Evolutionary conservation across 2,797 vertebrate genomes (phyloP).

Genomic region (Arnoldichthys spilopterus): DNA sequence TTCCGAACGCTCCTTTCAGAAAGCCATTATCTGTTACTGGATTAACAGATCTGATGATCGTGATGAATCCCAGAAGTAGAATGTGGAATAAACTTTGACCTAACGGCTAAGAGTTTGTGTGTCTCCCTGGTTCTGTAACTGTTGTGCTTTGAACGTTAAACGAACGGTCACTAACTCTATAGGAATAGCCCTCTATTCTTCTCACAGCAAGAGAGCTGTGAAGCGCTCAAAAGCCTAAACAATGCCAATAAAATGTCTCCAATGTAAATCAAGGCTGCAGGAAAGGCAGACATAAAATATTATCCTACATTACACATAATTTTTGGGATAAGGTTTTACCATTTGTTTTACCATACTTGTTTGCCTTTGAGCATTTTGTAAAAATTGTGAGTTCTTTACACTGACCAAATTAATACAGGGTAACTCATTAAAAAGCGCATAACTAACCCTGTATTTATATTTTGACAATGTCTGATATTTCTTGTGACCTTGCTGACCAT

Average conservation of each 20-base stretch:
- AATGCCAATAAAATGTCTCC: slow-evolving; percentile 5
- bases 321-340: too few species aligned
- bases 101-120: slow-evolving; percentile 59
- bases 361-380: too few species aligned
- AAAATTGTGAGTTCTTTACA: too few species aligned
- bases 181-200: slow-evolving; percentile 35
- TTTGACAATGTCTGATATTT: too few species aligned
- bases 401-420: too few species aligned
- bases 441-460: too few species aligned
- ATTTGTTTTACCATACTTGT: too few species aligned
- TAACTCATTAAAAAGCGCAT: too few species aligned
- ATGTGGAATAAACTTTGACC: slow-evolving; percentile 81
- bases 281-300: slow-evolving; percentile 3
- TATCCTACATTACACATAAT: neutral
- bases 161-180: neutral
- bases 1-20: slow-evolving; percentile 60
- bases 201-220: slow-evolving; percentile 1
- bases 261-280: slow-evolving; percentile 12
- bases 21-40: slow-evolving; percentile 70
- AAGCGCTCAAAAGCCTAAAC: slow-evolving; percentile 13
- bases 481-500: too few species aligned
- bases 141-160: slow-evolving; percentile 12
- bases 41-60: slow-evolving; percentile 73
- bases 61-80: slow-evolving; percentile 70
- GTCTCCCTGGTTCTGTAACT: slow-evolving; percentile 23